Conservation (phyloP, 2,888 invertebrate genomes). For the Nebria salina region DNA sequence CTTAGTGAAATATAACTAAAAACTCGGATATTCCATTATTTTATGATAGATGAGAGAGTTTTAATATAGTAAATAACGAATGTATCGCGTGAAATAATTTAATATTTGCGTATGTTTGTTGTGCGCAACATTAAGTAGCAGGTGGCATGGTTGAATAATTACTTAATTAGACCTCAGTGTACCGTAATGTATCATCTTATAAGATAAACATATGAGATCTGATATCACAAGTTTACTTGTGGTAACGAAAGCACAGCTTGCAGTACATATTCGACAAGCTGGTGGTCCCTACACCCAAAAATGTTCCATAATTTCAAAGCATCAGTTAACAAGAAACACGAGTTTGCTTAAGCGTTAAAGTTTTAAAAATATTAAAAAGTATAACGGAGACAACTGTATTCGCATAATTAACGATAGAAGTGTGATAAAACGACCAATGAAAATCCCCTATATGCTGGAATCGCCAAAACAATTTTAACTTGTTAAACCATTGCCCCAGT, state of each 20-base stretch:
- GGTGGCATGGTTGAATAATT: neutral
- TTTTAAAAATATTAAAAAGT: no score
- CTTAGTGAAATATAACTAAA: no score
- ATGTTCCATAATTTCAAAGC: neutral
- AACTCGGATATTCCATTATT: no score
- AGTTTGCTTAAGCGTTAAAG: no score
- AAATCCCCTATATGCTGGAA: neutral
- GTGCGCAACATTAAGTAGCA: neutral
- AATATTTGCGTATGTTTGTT: neutral
- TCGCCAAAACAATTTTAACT: neutral
- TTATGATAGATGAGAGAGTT: no score
- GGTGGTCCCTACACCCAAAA: neutral
- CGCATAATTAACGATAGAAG: no score
- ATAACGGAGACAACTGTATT: no score
- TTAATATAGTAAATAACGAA: no score
- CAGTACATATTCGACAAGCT: neutral
- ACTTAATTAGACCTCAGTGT: neutral
- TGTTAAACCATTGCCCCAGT: neutral
- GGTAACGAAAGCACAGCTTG: neutral
- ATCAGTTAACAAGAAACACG: no score
- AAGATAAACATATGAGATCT: neutral
- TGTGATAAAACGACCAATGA: no score
- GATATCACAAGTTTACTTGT: neutral
- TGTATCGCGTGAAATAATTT: neutral
- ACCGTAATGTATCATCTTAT: neutral